These are phyloP conservation scores for Drosophila lacteicornis DNA, from an alignment of 1,140 invertebrate genomes.

Conservation along the genomic window DNA sequence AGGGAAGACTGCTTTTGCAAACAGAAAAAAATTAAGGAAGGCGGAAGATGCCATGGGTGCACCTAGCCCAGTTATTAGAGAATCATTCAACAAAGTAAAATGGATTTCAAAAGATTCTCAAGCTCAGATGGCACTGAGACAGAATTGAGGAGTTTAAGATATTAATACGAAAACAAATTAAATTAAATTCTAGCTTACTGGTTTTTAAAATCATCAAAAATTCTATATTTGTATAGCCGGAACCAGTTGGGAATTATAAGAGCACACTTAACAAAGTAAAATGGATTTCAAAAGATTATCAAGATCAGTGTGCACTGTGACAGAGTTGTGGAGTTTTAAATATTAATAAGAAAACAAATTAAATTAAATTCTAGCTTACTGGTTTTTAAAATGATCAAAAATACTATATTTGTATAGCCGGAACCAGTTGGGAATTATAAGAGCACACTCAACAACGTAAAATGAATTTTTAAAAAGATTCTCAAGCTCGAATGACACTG, in stretches of 20 bases:
- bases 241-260: neutral
- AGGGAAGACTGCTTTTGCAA: no score
- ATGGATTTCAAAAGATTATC: neutral
- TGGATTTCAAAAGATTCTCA: constrained; percentile 31
- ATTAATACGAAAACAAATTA: neutral
- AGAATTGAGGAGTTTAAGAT: neutral
- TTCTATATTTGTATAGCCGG: neutral
- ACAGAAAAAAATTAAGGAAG: neutral
- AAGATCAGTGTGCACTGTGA: neutral
- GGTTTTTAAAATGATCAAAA: neutral
- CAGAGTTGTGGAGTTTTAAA: neutral
- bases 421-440: neutral
- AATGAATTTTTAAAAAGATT: no score
- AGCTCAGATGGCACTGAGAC: neutral
- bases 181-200: no score
- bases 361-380: no score
- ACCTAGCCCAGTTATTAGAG: constrained; percentile 39
- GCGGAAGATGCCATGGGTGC: constrained; percentile 30
- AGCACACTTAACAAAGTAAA: no score
- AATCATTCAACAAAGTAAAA: constrained; percentile 45
- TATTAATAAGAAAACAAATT: neutral
- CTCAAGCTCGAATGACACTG: neutral
- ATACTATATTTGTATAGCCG: neutral
- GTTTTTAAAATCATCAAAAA: neutral
- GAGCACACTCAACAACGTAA: no score